phyloP scores from a whole-genome alignment of 1,140 invertebrate species.

The Drosophila subpulchrella region DNA sequence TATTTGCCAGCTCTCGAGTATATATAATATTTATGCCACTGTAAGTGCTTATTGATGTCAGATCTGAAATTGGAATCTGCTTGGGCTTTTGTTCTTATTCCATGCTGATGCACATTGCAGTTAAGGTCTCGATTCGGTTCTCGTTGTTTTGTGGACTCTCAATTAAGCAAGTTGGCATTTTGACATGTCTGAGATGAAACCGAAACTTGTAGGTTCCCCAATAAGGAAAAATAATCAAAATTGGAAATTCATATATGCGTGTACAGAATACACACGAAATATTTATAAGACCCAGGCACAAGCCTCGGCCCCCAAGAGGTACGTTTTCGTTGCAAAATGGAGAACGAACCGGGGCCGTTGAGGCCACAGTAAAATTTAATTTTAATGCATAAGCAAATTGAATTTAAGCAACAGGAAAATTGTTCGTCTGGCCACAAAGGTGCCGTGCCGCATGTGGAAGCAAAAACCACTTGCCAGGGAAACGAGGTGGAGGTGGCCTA shows the following conservation, averaged over 20 bases:
- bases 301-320: slow-evolving; percentile 18
- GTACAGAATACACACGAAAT: slow-evolving; percentile 26
- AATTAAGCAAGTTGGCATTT: slow-evolving; percentile 72
- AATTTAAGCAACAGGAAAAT: slow-evolving; percentile 78
- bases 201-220: slow-evolving; percentile 25
- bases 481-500: slow-evolving; percentile 1
- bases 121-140: slow-evolving; percentile 39
- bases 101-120: slow-evolving; percentile 37
- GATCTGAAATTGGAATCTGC: slow-evolving; percentile 79
- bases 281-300: slow-evolving; percentile 47
- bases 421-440: slow-evolving; percentile 61
- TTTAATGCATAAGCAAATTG: slow-evolving; percentile 74
- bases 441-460: slow-evolving; percentile 38
- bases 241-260: slow-evolving; percentile 36
- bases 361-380: slow-evolving; percentile 55
- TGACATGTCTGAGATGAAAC: slow-evolving; percentile 36
- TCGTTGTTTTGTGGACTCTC: slow-evolving; percentile 60
- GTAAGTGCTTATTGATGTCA: slow-evolving; percentile 80
- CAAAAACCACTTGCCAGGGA: neutral
- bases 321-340: neutral
- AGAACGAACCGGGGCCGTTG: slow-evolving; percentile 11
- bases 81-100: slow-evolving; percentile 41
- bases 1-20: slow-evolving; percentile 36
- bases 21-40: slow-evolving; percentile 77
- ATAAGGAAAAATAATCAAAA: slow-evolving; percentile 24